Evolutionary conservation across 2,888 invertebrate genomes (phyloP), one percentile per base, ranked within the genome.

Genomic region (Elgonia sp.): DNA sequence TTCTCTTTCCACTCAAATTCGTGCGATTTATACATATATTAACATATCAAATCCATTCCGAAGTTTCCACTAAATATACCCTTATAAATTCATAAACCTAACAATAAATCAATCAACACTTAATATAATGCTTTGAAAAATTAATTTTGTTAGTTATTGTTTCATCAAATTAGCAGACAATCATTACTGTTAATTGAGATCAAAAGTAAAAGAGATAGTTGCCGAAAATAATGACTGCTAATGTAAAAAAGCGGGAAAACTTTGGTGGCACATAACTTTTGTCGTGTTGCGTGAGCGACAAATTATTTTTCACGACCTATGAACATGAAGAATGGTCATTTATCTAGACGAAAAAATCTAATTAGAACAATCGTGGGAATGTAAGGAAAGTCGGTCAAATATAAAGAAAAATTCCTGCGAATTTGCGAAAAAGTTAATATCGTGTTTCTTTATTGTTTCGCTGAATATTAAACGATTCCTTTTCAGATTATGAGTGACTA

Each of bases 261-360:
- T 65, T 65, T 37, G 39, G 37, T 70, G 55, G 37, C 37, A 18
- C 55, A 53, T 29, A 21, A 70, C 8, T 55, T 53, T 70, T 70
- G 39, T 55, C 70, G 37, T 70, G 46, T 55, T 53, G 70, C 70
- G 53, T 70, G 70, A 70, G 70, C 46, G 70, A 70, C 70, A 70
- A 70, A 29, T 70, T 29, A 73, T 73, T 57, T 73, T 57, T 73
- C 57, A 73, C 60, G 73, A 60, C 73, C 21, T 73, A 42, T 42
- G 60, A 73, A 42, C 73, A 60, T 40, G 60, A 73, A 57, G 6
- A 73, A 57, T 40, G 42, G 29, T 14, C 40, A 73, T 57, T 60
- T 72, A 72, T 72, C 57, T n/a, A 39, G 55, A 55, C 37, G 72
- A 50, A 72, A 57, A 72, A 55, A 72, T 72, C 72, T 72, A 72